Base-by-base conservation (phyloP, 2,888 invertebrate genomes). In the Biston betularia region DNA sequence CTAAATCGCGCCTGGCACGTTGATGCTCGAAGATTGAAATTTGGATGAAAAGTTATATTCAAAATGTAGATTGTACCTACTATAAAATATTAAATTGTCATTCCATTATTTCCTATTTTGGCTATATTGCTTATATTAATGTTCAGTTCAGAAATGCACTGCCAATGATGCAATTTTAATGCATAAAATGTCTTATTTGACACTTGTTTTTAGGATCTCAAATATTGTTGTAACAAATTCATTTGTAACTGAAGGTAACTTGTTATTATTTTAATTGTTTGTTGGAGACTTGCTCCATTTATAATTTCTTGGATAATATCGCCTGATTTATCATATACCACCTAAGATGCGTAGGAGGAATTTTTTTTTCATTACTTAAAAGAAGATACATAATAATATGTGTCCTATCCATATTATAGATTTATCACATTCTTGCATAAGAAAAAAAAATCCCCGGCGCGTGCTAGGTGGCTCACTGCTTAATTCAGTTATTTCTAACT, bases 111-210 rank as follows among this genome's bases (percentile, higher is more conserved):
- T 62, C 58, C 55, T 10, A 63, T 64, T 65, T 63, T 40, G 57
- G 60, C 65, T 70, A 67, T 58, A 46, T 55, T 45, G 53, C 46
- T 65, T 58, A 49, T 55, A 24, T 63, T 71, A 66, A 56, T 53
- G 44, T 42, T 68, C 48, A 57, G 69, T 69, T 67, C 68, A 74
- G 60, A 58, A 64, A 64, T 72, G 69, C 74, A 75, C 75, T 75
- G 75, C 75, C 75, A 75, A 74, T 74, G 73, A 74, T 74, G 73
- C 73, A 74, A 75, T 44, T 71, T 53, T 64, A 48, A 69, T 71
- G 70, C 65, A 71, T 73, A 68, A 67, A 68, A 65, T 62, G 56
- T 63, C 56, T 66, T 69, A 64, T 64, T 68, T 72, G 67, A 65
- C 63, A 67, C 60, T 65, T 63, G 58, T 72, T 71, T 53, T 58